phyloP scores from a whole-genome alignment of 1,140 invertebrate genomes.

The Drosophila prosaltans region DNA sequence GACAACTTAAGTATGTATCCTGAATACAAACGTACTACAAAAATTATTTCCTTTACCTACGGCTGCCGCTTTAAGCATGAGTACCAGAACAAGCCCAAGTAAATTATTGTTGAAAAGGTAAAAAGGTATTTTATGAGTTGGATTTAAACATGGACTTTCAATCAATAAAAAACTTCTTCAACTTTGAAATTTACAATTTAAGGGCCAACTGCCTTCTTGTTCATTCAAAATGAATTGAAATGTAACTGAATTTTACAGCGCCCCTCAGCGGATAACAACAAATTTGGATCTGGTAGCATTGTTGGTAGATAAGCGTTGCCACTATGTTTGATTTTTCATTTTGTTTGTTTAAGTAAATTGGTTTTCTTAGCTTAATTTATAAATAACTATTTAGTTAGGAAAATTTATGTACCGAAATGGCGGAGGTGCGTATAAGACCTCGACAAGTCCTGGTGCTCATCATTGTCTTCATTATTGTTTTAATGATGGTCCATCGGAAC shows the following conservation, averaged over 20 bases:
- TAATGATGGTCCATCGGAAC: constrained; percentile 73
- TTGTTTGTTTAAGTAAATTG: constrained; percentile 12
- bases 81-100: no score
- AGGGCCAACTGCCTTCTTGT: background rate
- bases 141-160: no score
- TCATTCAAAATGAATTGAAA: background rate
- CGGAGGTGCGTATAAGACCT: constrained; percentile 77
- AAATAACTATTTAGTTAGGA: background rate
- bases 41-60: no score
- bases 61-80: no score
- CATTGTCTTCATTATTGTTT: constrained; percentile 70
- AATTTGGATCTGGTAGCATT: background rate
- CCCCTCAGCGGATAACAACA: background rate
- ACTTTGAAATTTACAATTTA: no score
- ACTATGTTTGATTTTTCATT: background rate
- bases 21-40: background rate
- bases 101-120: no score
- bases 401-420: constrained; percentile 49
- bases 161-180: no score
- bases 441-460: constrained; percentile 76
- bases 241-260: background rate
- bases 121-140: no score
- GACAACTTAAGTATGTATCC: background rate
- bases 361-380: background rate
- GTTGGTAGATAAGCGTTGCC: background rate